Conservation (phyloP, 2,888 invertebrate genomes). For the Hylaea fasciaria region DNA sequence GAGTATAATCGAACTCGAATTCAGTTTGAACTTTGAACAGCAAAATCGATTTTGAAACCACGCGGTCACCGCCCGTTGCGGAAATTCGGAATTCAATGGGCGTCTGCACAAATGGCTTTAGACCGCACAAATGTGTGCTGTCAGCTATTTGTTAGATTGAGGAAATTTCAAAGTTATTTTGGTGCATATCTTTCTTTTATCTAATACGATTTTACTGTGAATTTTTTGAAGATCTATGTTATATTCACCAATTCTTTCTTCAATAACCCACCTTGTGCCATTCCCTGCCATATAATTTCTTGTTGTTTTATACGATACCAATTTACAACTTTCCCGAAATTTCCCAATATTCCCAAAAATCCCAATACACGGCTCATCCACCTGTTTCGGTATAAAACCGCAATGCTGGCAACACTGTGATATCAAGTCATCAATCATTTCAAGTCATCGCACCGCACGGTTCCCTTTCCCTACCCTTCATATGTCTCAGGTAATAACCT, state of each 20-base stretch:
- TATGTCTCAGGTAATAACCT: not conserved
- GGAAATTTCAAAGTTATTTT: too few relatives aligned
- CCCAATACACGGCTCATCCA: too few relatives aligned
- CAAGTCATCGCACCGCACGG: conserved; percentile 11
- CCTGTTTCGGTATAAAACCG: conserved; percentile 16
- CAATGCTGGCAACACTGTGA: conserved; percentile 20
- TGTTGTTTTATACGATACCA: too few relatives aligned
- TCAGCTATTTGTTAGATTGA: not conserved
- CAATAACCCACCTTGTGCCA: too few relatives aligned
- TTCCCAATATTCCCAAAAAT: too few relatives aligned
- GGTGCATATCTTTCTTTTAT: too few relatives aligned
- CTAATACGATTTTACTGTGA: too few relatives aligned
- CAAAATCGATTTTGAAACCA: conserved; percentile 1
- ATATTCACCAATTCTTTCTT: too few relatives aligned
- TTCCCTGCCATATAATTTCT: too few relatives aligned
- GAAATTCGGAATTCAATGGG: too few relatives aligned
- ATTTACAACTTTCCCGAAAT: too few relatives aligned
- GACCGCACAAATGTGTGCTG: not conserved
- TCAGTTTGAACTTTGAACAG: conserved; percentile 6
- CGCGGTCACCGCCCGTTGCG: not conserved
- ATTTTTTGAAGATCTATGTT: too few relatives aligned
- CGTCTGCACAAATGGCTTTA: not conserved
- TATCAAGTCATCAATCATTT: conserved; percentile 30
- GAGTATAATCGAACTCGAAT: not conserved
- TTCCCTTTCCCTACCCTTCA: conserved; percentile 4